These are phyloP conservation scores for Lasioglossum malachurum DNA, from an alignment of 2,888 invertebrate genomes.

Conservation along the genomic window DNA sequence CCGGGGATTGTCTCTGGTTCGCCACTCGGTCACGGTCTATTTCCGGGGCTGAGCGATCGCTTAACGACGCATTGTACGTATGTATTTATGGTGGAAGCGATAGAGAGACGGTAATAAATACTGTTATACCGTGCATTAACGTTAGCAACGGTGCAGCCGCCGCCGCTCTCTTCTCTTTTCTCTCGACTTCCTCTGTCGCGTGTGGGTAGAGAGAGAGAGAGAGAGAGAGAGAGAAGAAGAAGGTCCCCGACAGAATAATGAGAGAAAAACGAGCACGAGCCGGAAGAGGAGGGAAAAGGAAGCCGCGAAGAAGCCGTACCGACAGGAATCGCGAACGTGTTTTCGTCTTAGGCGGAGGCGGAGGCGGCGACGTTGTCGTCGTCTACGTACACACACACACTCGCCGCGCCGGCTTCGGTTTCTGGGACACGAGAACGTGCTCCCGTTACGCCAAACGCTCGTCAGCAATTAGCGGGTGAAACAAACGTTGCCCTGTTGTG, in stretches of 20 bases:
- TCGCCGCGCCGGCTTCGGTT: constrained; percentile 41
- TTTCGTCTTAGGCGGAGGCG: constrained; percentile 15
- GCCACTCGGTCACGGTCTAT: constrained; percentile 79
- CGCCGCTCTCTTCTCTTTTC: constrained; percentile 8
- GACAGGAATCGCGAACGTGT: constrained; percentile 32
- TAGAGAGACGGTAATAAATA: constrained; percentile 75
- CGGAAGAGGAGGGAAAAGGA: background rate
- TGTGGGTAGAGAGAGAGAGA: constrained; percentile 46
- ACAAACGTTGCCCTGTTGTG: constrained; percentile 79
- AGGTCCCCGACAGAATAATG: constrained; percentile 57
- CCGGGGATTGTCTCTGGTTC: constrained; percentile 80
- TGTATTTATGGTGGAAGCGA: constrained; percentile 80
- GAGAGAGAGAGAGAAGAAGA: constrained; percentile 10
- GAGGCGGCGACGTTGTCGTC: background rate
- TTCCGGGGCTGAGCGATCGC: constrained; percentile 77
- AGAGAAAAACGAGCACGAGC: constrained; percentile 52
- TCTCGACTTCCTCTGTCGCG: constrained; percentile 48
- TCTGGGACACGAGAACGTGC: constrained; percentile 74
- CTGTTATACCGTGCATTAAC: constrained; percentile 75
- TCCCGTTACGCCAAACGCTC: constrained; percentile 80
- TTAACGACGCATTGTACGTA: constrained; percentile 83
- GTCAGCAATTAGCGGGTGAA: constrained; percentile 80
- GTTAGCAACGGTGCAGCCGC: constrained; percentile 62
- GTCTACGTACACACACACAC: background rate
- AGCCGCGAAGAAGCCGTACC: constrained; percentile 19